Evolutionary conservation across 2,113 vertebrate genomes (phyloP), one percentile per base, ranked within the genome.

Genomic region (Chitala chitala): DNA sequence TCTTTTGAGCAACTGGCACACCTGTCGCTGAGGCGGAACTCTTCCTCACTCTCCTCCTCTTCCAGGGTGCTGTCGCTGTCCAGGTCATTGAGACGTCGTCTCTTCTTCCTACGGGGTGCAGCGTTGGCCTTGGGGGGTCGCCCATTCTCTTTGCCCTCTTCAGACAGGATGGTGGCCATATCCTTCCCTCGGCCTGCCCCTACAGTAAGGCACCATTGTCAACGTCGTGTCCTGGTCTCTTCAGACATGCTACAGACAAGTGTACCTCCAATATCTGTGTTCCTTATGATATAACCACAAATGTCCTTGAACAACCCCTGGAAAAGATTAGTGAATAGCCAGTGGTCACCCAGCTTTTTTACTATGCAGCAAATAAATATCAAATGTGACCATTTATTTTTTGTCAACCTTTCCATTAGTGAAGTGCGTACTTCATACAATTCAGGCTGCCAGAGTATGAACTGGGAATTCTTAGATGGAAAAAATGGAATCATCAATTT

Each of bases 11-110:
- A 61, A 20, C 3, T 36, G 24, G 10, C 15, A 58, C 7, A 98
- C 96, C 94, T 95, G 9, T 96, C 94, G 1, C 94, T 98, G 78
- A 98, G 90, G 76, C 93, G 89, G 79, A 99, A 98, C 74, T 98
- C 96, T 0, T 98, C 97, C 81, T 99, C 97, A 0, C 96, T 98
- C 75, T 99, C 97, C 54, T 99, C 96, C 64, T 96, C 94, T 2
- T 98, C 97, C 82, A 94, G 81, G 0, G 95, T 97, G 80, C 94
- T 98, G 80, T 98, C 97, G 1, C 95, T 98, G 77, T 98, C 95
- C 73, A 99, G 87, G 80, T 98, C 97, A 0, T 99, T 98, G 0
- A 99, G 92, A 40, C 97, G 94, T 86, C 97, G 87, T 74, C 96
- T 92, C 83, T 97, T 98, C 87, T 95, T 98, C 82, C 89, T 91